Evolutionary conservation across 2,888 invertebrate species (phyloP).

Genomic region (Poecilus cupreus): DNA sequence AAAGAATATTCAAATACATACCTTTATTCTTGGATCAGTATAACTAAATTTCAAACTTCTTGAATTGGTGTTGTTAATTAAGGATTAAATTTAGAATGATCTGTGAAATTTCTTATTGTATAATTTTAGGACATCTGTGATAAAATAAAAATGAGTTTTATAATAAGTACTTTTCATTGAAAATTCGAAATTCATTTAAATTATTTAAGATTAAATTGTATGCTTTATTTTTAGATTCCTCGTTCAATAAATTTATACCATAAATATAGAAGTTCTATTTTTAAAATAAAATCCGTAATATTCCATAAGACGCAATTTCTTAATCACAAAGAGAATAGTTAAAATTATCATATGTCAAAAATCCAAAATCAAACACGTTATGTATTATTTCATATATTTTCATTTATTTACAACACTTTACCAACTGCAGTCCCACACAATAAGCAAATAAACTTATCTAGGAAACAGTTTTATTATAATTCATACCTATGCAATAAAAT

Average conservation of each 20-base stretch:
- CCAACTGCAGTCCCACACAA: slow-evolving; percentile 34
- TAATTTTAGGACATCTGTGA: slow-evolving; percentile 20
- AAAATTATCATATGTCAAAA: too few relatives aligned
- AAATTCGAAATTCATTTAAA: too few relatives aligned
- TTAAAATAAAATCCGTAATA: background rate
- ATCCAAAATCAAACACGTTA: background rate
- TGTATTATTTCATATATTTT: slow-evolving; percentile 3
- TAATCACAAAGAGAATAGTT: too few relatives aligned
- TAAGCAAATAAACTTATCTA: slow-evolving; percentile 36
- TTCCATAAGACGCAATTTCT: too few relatives aligned
- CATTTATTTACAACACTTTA: slow-evolving; percentile 24
- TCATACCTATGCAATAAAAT: slow-evolving; percentile 28
- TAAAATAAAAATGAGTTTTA: slow-evolving; percentile 6
- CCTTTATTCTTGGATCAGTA: background rate
- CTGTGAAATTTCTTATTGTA: background rate
- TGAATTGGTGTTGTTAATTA: background rate
- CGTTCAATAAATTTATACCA: too few relatives aligned
- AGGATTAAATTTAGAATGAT: background rate
- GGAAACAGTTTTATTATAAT: slow-evolving; percentile 4
- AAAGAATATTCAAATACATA: too few relatives aligned
- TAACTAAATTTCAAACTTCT: background rate
- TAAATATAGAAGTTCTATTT: background rate
- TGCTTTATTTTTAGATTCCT: too few relatives aligned
- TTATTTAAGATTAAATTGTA: too few relatives aligned
- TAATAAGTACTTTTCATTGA: background rate